These are phyloP conservation scores for Eupleurogrammus muticus DNA, from an alignment of 2,797 vertebrate species.

Conservation along the genomic window DNA sequence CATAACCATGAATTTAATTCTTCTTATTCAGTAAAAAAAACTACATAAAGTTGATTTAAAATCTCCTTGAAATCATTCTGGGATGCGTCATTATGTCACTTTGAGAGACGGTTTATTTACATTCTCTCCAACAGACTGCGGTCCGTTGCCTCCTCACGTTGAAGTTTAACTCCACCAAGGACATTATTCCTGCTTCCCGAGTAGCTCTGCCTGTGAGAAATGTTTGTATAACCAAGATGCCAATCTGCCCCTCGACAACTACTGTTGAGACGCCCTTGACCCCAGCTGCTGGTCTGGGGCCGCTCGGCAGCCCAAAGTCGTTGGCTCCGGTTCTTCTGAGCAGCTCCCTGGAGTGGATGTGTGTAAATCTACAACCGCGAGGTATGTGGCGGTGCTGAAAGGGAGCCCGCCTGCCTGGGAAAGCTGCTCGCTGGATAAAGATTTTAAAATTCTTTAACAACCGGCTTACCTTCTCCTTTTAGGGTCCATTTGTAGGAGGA, in stretches of 20 bases:
- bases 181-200: constrained; percentile 39
- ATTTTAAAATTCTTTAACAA: constrained; percentile 31
- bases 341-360: constrained; percentile 45
- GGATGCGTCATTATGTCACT: too few relatives aligned
- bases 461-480: constrained; percentile 58
- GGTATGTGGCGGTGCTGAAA: constrained; percentile 29
- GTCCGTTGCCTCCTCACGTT: background rate
- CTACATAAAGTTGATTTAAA: background rate
- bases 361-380: constrained; percentile 33
- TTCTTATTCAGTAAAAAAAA: background rate
- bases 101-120: background rate
- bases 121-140: background rate
- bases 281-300: constrained; percentile 40
- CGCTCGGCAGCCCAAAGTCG: constrained; percentile 24
- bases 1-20: background rate
- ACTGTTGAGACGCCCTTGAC: constrained; percentile 60
- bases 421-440: constrained; percentile 33
- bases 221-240: constrained; percentile 57
- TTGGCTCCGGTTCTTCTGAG: constrained; percentile 5
- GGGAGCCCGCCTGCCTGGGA: constrained; percentile 18
- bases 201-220: constrained; percentile 37
- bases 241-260: constrained; percentile 38
- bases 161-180: constrained; percentile 26
- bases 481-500: constrained; percentile 64
- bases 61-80: too few relatives aligned